These are phyloP conservation scores for Cladorhizidae sp. DNA, from an alignment of 37 sponge, comb jelly and placozoan species.

Conservation along the genomic window DNA sequence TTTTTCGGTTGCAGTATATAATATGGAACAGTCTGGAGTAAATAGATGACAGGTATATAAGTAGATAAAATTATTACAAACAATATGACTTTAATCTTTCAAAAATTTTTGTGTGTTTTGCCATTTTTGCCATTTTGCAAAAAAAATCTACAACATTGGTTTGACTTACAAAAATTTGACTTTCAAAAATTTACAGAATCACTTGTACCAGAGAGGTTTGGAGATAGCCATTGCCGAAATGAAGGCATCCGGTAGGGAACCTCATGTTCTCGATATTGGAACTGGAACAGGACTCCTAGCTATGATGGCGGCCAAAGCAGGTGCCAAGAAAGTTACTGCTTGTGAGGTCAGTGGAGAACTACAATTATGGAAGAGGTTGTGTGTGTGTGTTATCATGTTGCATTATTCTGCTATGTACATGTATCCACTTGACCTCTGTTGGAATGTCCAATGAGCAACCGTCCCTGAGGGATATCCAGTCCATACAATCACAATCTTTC, in stretches of 20 bases:
- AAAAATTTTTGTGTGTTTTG: not conserved
- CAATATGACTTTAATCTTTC: not conserved
- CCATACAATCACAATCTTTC: too few relatives aligned
- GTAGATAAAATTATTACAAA: not conserved
- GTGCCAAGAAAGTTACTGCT: constrained; percentile 74
- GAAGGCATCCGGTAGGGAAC: constrained; percentile 22
- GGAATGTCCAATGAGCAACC: too few relatives aligned
- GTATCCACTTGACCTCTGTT: too few relatives aligned
- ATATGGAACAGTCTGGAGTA: too few relatives aligned
- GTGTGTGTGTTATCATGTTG: not conserved
- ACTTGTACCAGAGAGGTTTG: constrained; percentile 16
- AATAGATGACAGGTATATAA: too few relatives aligned
- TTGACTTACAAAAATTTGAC: too few relatives aligned
- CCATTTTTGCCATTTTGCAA: too few relatives aligned
- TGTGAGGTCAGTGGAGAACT: constrained; percentile 66
- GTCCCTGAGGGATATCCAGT: too few relatives aligned
- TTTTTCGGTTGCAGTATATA: too few relatives aligned
- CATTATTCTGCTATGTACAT: not conserved
- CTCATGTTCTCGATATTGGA: constrained; percentile 87
- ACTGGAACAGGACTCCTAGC: constrained; percentile 89
- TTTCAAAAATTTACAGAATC: too few relatives aligned
- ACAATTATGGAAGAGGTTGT: not conserved
- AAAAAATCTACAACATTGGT: too few relatives aligned
- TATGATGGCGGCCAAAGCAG: constrained; percentile 84
- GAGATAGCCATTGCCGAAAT: constrained; percentile 37